A percentile compares a stretch with the other conserved stretches of the same genome.
Conservation (phyloP, 2,797 vertebrate genomes). For the Anas acuta region DNA sequence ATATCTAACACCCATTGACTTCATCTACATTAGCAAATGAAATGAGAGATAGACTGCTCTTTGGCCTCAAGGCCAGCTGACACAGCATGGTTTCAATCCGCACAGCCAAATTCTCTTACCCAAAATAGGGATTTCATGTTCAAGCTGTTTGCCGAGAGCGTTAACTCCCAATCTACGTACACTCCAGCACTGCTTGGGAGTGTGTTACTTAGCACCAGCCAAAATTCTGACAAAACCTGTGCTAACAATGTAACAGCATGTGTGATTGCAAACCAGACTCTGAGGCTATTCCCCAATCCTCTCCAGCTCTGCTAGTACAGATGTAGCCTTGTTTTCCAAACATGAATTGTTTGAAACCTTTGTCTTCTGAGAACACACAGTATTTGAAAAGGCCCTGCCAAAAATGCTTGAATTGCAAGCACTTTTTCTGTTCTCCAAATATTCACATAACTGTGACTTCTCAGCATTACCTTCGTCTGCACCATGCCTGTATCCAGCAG, state of each 20-base stretch:
- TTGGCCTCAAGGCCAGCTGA: neutral
- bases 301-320: neutral
- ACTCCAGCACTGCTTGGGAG: neutral
- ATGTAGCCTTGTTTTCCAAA: constrained; percentile 5
- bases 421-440: neutral
- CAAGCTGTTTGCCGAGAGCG: neutral
- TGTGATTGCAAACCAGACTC: neutral
- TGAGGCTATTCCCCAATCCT: neutral
- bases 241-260: neutral
- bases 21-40: neutral
- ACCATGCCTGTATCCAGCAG: neutral
- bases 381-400: neutral
- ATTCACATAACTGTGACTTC: neutral
- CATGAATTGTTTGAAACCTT: neutral
- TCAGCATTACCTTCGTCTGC: neutral
- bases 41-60: neutral
- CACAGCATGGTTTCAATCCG: rapidly evolving
- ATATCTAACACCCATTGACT: neutral
- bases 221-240: constrained; percentile 43
- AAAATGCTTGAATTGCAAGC: neutral
- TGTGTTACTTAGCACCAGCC: neutral
- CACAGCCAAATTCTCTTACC: neutral
- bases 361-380: neutral
- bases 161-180: neutral
- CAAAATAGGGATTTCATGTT: neutral